These are phyloP conservation scores for Sciaenops ocellatus DNA, from an alignment of 2,797 vertebrate species.

Conservation along the genomic window DNA sequence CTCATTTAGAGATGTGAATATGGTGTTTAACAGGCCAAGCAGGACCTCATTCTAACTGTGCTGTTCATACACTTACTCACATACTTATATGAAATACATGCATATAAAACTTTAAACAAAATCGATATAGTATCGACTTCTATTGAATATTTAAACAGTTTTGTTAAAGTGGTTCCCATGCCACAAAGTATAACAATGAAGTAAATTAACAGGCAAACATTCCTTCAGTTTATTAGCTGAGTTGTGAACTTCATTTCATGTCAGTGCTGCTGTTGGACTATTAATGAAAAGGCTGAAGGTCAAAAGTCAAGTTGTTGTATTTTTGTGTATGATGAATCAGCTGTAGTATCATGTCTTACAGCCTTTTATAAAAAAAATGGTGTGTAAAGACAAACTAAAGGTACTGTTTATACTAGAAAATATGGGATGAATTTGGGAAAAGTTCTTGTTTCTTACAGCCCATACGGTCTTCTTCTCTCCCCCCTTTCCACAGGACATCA, in stretches of 20 bases:
- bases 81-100: no score
- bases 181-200: not conserved
- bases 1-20: not conserved
- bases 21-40: not conserved
- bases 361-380: not conserved
- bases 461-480: not conserved
- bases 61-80: no score
- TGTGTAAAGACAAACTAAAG: not conserved
- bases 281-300: slow-evolving; percentile 9
- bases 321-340: not conserved
- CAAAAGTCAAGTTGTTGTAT: slow-evolving; percentile 2
- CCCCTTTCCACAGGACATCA: slow-evolving; percentile 73
- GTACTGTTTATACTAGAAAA: not conserved
- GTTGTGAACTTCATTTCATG: not conserved
- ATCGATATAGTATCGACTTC: not conserved
- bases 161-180: not conserved
- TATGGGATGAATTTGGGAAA: not conserved
- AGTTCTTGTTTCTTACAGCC: not conserved
- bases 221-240: slow-evolving; percentile 3
- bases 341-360: not conserved
- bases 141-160: no score
- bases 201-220: not conserved
- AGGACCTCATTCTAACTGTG: not conserved
- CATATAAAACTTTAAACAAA: not conserved
- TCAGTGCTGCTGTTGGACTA: not conserved